Percentiles rank a stretch among this genome's conserved stretches.
These are phyloP conservation scores for Pachyuromys duprasi DNA, from an alignment of 2,797 vertebrate species.

Conservation along the genomic window DNA sequence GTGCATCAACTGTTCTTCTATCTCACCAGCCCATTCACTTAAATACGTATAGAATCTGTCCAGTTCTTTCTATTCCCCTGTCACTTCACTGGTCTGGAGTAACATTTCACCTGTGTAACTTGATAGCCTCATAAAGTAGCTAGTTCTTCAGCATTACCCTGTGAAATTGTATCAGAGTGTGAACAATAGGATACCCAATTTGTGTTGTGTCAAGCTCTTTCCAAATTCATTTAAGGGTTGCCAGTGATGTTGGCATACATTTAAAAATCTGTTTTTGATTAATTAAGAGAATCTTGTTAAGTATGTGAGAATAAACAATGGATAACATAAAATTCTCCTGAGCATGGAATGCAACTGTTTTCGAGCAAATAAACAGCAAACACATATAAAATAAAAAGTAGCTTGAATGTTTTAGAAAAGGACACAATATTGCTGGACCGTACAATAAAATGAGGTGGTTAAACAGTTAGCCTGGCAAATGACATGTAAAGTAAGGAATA, in stretches of 20 bases:
- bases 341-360: not conserved
- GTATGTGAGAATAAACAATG: not conserved
- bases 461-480: not conserved
- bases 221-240: not conserved
- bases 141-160: not conserved
- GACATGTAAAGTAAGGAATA: not conserved
- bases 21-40: not conserved
- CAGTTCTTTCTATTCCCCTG: not conserved
- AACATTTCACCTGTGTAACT: not conserved
- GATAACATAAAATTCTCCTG: not conserved
- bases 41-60: constrained; percentile 23
- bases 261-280: not conserved
- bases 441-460: not conserved
- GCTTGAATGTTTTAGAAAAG: not conserved
- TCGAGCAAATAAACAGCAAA: not conserved
- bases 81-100: not conserved
- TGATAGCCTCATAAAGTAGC: not conserved
- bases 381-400: not conserved
- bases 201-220: not conserved
- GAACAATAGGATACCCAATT: not conserved
- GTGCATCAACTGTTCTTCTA: not conserved
- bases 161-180: not conserved
- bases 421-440: not conserved
- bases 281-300: not conserved
- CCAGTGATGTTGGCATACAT: not conserved